Base-by-base conservation (phyloP, 2,888 invertebrate species). In the Eupithecia subfuscata region DNA sequence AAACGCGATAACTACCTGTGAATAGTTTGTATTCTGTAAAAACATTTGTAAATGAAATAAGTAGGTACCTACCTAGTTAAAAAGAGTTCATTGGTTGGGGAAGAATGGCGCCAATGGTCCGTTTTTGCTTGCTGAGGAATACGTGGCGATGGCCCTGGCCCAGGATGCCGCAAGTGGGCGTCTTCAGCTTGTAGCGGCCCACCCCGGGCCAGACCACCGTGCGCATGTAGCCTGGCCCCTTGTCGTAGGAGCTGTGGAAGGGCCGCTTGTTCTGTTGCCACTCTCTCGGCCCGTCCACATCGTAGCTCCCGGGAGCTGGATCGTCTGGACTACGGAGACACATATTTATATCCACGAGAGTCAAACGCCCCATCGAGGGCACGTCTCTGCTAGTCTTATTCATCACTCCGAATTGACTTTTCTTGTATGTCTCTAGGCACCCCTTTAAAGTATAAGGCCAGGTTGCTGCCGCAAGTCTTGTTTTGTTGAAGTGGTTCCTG, bases 221-320 rank as follows among this genome's bases (percentile, higher is more conserved):
- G 16, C 90, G 87, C 73, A 85, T 76, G 80, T 93, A 93, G 0
- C 92, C 92, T 0, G 89, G 92, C 0, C 90, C 88, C 69, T 86
- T 89, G 75, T 92, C 91, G 76, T 92, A 91, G 14, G 91, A 90
- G 76, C 92, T 94, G 79, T 93, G 92, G 74, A 94, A 95, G 0
- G 88, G 90, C 9, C 80, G 72, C 71, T 82, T 88, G 78, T 89
- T 85, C 76, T 91, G 82, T 52, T 81, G 83, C 72, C 92, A 91
- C 3, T 81, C 80, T 71, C 80, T 88, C 0, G 84, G 84, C 40
- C 84, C 83, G 25, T 84, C 83, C 7, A 89, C 75, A 34, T 88
- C 84, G 78, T 96, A 95, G 73, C 89, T 84, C 0, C 92, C 92
- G 0, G 96, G 96, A 0, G 96, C 95, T 0, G 96, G 96, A 1